A percentile compares a stretch with the other conserved stretches of the same genome.
These are phyloP conservation scores for Anas flavirostris DNA, from an alignment of 2,797 vertebrate species.

Conservation along the genomic window DNA sequence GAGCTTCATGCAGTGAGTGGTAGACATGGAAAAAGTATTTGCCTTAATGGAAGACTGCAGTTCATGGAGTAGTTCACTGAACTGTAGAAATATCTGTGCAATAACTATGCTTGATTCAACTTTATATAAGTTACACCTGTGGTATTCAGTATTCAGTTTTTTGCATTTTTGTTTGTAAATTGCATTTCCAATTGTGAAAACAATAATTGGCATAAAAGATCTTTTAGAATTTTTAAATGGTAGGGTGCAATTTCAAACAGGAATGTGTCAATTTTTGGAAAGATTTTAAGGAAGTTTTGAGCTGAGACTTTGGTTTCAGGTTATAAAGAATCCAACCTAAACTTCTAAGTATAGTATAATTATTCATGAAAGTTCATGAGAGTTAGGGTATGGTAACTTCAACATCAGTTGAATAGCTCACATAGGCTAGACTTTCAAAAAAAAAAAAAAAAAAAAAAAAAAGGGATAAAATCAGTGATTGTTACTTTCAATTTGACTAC, in stretches of 20 bases:
- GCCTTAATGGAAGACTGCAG: not conserved
- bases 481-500: not conserved
- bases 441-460: no score
- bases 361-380: not conserved
- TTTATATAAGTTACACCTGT: not conserved
- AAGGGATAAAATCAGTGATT: not conserved
- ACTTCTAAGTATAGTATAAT: not conserved
- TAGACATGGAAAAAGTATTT: not conserved
- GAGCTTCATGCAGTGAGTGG: not conserved
- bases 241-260: not conserved
- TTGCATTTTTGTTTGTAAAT: not conserved
- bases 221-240: not conserved
- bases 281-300: not conserved
- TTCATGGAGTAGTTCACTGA: not conserved
- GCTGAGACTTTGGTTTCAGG: not conserved
- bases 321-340: not conserved
- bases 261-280: rapidly evolving
- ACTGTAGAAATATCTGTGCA: not conserved
- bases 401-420: not conserved
- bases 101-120: not conserved
- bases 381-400: not conserved
- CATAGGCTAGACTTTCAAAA: not conserved
- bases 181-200: not conserved
- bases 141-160: not conserved
- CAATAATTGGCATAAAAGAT: not conserved